Percentiles rank a stretch among this genome's conserved stretches.
phyloP scores from a whole-genome alignment of 2,113 vertebrate genomes.

The Megaleporinus macrocephalus region DNA sequence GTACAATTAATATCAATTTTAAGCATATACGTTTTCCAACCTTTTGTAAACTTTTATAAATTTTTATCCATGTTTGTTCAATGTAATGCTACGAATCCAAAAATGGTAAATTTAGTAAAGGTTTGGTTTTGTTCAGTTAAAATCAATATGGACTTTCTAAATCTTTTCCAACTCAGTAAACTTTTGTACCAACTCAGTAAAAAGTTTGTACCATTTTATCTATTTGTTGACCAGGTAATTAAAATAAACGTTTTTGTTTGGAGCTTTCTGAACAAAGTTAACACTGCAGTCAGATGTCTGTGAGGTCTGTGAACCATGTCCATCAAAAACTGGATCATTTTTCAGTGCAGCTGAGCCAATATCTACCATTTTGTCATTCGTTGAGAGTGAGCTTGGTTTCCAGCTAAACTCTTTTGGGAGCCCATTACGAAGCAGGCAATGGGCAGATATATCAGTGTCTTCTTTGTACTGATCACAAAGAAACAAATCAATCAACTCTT shows the following conservation, averaged over 20 bases:
- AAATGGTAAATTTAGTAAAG: too few species aligned
- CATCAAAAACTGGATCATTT: conserved; percentile 6
- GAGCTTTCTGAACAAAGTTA: neutral
- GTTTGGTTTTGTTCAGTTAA: too few species aligned
- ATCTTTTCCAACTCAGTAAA: too few species aligned
- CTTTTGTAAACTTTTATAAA: too few species aligned
- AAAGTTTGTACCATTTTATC: too few species aligned
- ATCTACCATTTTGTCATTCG: neutral
- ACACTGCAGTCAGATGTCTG: neutral
- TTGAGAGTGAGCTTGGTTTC: neutral
- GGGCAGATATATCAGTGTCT: neutral
- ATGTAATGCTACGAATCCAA: too few species aligned
- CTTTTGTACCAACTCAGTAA: too few species aligned
- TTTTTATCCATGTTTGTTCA: too few species aligned
- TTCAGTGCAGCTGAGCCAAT: neutral
- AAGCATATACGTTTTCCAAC: too few species aligned
- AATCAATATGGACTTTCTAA: too few species aligned
- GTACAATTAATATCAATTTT: too few species aligned
- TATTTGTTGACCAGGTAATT: neutral
- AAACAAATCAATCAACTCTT: conserved; percentile 14
- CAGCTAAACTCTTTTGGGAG: neutral
- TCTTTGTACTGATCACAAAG: neutral
- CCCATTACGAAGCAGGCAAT: neutral
- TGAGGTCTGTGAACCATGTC: neutral
- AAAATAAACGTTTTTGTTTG: neutral